Percentiles rank a stretch among this genome's conserved stretches.
Evolutionary conservation across 2,888 invertebrate genomes (phyloP).

Genomic region (Hyles lineata): DNA sequence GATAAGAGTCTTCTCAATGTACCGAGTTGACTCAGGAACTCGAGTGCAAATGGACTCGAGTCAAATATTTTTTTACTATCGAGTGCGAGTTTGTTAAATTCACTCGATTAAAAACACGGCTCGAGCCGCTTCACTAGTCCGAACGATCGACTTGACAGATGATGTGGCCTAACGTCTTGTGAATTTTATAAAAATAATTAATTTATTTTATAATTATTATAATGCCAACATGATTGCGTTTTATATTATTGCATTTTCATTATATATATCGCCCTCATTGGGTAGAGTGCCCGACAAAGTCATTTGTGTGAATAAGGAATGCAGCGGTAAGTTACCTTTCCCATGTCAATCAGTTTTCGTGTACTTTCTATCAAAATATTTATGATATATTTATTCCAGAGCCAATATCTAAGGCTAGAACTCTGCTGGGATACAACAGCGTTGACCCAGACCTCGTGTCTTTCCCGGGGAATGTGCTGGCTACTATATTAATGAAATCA

Average conservation of each 20-base stretch:
- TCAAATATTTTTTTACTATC: too few relatives aligned
- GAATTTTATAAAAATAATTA: conserved; percentile 64
- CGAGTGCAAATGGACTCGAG: too few relatives aligned
- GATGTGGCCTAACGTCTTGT: conserved; percentile 79
- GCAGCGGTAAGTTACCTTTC: conserved; percentile 84
- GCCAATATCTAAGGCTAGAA: conserved; percentile 86
- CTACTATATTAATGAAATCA: conserved; percentile 88
- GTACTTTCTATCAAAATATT: conserved; percentile 49
- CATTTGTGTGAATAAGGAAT: conserved; percentile 88
- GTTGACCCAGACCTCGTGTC: conserved; percentile 85
- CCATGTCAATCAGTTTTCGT: conserved; percentile 53
- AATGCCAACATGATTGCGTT: conserved; percentile 80
- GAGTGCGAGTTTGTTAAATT: too few relatives aligned
- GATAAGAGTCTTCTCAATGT: too few relatives aligned
- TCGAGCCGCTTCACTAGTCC: conserved; percentile 13
- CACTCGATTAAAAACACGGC: too few relatives aligned
- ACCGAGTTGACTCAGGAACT: too few relatives aligned
- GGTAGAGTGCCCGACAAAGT: conserved; percentile 87
- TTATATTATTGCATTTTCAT: conserved; percentile 71
- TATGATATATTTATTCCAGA: conserved; percentile 68
- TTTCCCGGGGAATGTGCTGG: conserved; percentile 83
- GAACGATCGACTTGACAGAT: conserved; percentile 75
- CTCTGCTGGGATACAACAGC: conserved; percentile 84
- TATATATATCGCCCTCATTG: conserved; percentile 64
- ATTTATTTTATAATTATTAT: conserved; percentile 58